Evolutionary conservation across 2,888 invertebrate species (phyloP), one percentile per base, ranked within the genome.

Genomic region (Leucophora obtusa): DNA sequence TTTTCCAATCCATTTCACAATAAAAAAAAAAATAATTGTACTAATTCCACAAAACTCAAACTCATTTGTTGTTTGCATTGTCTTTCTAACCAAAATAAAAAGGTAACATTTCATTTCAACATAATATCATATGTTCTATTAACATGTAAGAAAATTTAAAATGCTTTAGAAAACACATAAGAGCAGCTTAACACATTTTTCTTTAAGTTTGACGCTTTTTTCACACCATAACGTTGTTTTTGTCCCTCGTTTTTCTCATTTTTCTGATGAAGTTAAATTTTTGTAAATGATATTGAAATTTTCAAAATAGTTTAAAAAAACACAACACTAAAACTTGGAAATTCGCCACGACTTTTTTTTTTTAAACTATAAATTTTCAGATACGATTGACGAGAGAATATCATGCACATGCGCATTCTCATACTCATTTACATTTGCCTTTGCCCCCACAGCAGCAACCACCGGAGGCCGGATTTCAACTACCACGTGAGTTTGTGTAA

Each of bases 331-430:
- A 81, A 83, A 79, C 83, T 78, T 79, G 77, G 82, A 84, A 85
- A 87, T 86, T 87, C 86, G 87, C 87, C 86, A 85, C 84, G 85
- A 81, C 77, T 77, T 54, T 63, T 63, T 72, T 60, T 74, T 80
- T 80, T 89, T 90, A 86, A 89, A 88, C 82, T 84, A 83, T 84
- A 85, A 89, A 87, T 85, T 90, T 90, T 89, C 90, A 95, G 97
- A 85, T 97, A 89, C 97, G 97, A 92, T 96, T 97, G 96, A 96
- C 96, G 86, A 96, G 96, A 89, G 96, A 96, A 92, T 96, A 96
- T 92, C 97, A 97, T 91, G 96, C 96, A 88, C 97, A 97, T 92
- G 96, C 96, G 85, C 97, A 97, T 92, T 96, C 96, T 85, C 97
- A 97, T 91, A 96, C 96, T 86, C 96, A 96, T 92, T 96, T 96